Conservation (phyloP, 2,113 vertebrate genomes). For the Cyprinodon variegatus region DNA sequence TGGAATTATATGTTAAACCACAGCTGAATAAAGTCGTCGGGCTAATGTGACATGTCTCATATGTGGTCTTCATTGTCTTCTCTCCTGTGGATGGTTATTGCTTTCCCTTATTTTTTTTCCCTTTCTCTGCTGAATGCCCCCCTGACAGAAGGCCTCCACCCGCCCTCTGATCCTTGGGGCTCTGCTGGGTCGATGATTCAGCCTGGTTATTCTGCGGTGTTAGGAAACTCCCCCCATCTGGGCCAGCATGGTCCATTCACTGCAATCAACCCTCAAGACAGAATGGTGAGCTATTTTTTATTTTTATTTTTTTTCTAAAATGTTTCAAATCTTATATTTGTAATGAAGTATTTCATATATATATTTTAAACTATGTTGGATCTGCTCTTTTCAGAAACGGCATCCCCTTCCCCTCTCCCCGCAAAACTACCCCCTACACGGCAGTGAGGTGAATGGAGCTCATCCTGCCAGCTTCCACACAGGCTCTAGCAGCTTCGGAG, state of each 20-base stretch:
- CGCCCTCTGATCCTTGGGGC: conserved; percentile 86
- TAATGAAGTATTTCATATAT: conserved; percentile 9
- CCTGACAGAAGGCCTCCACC: conserved; percentile 77
- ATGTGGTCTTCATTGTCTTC: conserved; percentile 66
- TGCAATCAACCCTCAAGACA: conserved; percentile 90
- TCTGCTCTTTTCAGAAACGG: conserved; percentile 63
- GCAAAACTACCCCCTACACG: conserved; percentile 91
- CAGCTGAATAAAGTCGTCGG: conserved; percentile 67
- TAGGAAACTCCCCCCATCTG: conserved; percentile 87
- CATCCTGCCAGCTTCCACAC: conserved; percentile 87
- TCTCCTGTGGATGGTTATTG: conserved; percentile 56
- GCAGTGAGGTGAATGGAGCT: conserved; percentile 87
- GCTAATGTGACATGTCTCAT: conserved; percentile 70
- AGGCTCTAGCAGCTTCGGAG: conserved; percentile 81
- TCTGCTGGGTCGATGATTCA: conserved; percentile 85
- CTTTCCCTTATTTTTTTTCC: conserved; percentile 29
- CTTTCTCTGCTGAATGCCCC: conserved; percentile 39
- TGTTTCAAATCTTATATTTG: conserved; percentile 18
- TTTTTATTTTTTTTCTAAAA: not conserved
- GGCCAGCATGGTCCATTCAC: conserved; percentile 83
- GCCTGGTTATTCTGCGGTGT: conserved; percentile 86
- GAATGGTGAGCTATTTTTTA: conserved; percentile 82
- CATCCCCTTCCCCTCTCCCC: conserved; percentile 75
- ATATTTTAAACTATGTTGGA: conserved; percentile 8
- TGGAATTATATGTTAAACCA: conserved; percentile 40